Base-by-base conservation (phyloP, 2,113 vertebrate species). In the Montifringilla adamsi region DNA sequence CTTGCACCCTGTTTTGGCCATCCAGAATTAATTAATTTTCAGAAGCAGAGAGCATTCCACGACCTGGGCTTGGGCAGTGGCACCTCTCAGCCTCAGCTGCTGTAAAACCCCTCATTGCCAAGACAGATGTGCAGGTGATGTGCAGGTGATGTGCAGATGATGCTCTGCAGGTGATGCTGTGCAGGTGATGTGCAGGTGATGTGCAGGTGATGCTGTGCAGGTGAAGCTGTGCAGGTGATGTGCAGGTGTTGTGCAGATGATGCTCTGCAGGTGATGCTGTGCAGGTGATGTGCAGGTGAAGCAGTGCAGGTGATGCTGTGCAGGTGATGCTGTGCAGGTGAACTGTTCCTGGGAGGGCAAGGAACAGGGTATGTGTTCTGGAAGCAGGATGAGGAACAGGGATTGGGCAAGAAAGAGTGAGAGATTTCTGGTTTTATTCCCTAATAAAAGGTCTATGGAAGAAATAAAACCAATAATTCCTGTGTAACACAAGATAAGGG, bases 11-110 rank as follows among this genome's bases (percentile, higher is more conserved):
- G 21, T 52, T 77, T 47, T 72, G 59, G 44, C n/a, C 15, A 41
- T 11, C 30, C 62, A 26, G 85, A 60, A 53, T 41, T 41, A 41
- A 47, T 41, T 33, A 5, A 31, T 62, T 87, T 80, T 37, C 78
- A 50, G 35, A n/a, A 59, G 68, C 55, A 39, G 20, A 27, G 60
- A 70, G 33, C 33, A 7, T 46, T 49, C n/a, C 17, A 3, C 5
- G 37, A 31, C 23, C 68, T 52, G 37, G 58, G 18, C 10, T 23
- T 0, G 0, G 50, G 24, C 35, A 79, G 28, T 13, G 2, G 26
- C 58, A 43, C 18, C 39, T 55, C 58, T 53, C 6, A 2, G 59
- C 59, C 49, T 44, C 63, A 27, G 10, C 24, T 50, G 46, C 55
- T 80, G 59, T 64, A 12, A 49, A 84, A 62, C 58, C 46, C 21